These are phyloP conservation scores for Acestrorhynchus altus DNA, from an alignment of 2,797 vertebrate genomes.

Conservation along the genomic window DNA sequence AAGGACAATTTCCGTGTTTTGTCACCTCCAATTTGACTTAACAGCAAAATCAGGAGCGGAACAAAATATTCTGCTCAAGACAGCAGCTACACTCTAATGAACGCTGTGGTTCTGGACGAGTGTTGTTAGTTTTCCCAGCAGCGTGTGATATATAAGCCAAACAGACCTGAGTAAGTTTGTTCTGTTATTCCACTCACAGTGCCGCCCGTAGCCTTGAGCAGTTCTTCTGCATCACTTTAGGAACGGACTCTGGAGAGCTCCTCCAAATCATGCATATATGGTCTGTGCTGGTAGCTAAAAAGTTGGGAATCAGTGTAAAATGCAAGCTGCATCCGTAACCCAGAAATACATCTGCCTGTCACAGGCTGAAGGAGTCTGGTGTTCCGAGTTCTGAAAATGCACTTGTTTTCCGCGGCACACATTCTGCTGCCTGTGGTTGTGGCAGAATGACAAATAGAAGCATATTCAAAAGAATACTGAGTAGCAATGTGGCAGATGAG, in stretches of 20 bases:
- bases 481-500: slow-evolving; percentile 32
- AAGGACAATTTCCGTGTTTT: slow-evolving; percentile 5
- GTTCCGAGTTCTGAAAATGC: background rate
- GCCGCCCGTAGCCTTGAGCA: background rate
- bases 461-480: slow-evolving; percentile 29
- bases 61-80: slow-evolving; percentile 11
- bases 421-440: slow-evolving; percentile 21
- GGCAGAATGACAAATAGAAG: slow-evolving; percentile 32
- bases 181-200: background rate
- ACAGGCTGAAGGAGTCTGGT: slow-evolving; percentile 16
- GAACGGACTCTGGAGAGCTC: background rate
- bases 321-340: background rate
- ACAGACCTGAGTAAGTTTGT: background rate
- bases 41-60: slow-evolving; percentile 12
- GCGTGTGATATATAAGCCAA: background rate
- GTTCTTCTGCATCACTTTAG: background rate
- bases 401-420: slow-evolving; percentile 20
- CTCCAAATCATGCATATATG: background rate
- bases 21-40: slow-evolving; percentile 6
- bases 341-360: background rate
- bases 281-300: background rate
- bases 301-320: background rate
- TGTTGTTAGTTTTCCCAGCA: background rate
- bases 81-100: background rate
- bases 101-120: background rate